phyloP scores from a whole-genome alignment of 2,888 invertebrate species.

The Platycnemis pennipes region DNA sequence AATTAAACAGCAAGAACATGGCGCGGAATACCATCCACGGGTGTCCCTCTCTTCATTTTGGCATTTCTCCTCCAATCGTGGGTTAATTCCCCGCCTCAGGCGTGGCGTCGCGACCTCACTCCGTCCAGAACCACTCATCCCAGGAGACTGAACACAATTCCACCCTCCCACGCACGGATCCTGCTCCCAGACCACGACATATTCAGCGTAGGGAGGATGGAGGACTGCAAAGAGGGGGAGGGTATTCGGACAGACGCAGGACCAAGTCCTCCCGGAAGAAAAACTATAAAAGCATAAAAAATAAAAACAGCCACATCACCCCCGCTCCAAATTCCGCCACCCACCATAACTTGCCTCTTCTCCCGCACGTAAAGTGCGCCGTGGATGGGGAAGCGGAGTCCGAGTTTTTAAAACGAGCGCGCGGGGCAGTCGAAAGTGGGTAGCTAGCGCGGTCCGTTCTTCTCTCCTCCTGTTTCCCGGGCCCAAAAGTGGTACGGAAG shows the following conservation, averaged over 20 bases:
- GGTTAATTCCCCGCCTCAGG: too few relatives aligned
- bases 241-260: neutral
- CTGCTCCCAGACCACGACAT: neutral
- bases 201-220: neutral
- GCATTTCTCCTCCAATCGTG: too few relatives aligned
- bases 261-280: too few relatives aligned
- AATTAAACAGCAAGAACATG: too few relatives aligned
- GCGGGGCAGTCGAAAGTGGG: neutral
- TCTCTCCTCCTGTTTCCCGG: too few relatives aligned
- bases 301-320: neutral
- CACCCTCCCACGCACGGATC: neutral
- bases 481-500: neutral
- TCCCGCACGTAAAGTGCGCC: slow-evolving; percentile 40
- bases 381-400: neutral
- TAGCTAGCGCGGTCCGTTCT: too few relatives aligned
- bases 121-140: neutral
- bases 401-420: neutral
- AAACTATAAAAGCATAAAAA: too few relatives aligned
- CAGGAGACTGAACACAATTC: neutral
- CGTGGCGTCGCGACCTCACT: neutral
- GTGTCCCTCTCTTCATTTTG: too few relatives aligned
- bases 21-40: too few relatives aligned
- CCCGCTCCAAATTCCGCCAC: too few relatives aligned
- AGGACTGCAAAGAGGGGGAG: neutral
- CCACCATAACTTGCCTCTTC: slow-evolving; percentile 24